Conservation (phyloP, 2,113 vertebrate genomes). For the Colossoma macropomum region DNA sequence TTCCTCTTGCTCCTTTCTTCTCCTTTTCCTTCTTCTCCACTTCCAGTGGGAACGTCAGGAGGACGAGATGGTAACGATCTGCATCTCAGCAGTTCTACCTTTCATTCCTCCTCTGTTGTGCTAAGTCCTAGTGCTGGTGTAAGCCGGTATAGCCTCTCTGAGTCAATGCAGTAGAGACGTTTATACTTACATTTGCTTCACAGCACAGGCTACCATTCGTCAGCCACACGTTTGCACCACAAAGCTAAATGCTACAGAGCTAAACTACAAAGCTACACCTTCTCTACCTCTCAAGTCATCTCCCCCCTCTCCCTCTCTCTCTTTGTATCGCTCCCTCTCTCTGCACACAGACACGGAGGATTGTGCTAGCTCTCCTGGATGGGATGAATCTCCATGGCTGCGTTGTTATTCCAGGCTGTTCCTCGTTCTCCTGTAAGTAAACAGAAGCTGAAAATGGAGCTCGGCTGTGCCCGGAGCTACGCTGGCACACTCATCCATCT, state of each 20-base stretch:
- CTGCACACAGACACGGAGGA: not conserved
- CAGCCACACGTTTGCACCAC: too few species aligned
- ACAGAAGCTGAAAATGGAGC: conserved; percentile 47
- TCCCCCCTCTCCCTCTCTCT: not conserved
- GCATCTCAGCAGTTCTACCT: conserved; percentile 13
- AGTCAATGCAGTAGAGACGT: too few species aligned
- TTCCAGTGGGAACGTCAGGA: conserved; percentile 46
- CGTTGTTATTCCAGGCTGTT: not conserved
- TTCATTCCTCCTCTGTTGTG: conserved; percentile 26
- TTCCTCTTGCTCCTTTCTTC: not conserved
- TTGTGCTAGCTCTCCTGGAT: not conserved
- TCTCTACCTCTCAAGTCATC: not conserved
- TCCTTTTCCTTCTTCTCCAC: not conserved
- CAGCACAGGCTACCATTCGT: not conserved
- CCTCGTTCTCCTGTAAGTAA: conserved; percentile 45
- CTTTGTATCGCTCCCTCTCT: not conserved
- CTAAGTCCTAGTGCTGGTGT: too few species aligned
- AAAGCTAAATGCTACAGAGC: too few species aligned
- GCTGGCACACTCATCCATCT: conserved; percentile 65
- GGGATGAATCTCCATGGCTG: conserved; percentile 25
- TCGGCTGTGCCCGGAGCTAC: conserved; percentile 58
- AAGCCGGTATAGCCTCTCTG: too few species aligned
- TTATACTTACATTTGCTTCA: not conserved
- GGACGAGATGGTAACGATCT: conserved; percentile 8
- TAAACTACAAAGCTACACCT: too few species aligned